Conservation (phyloP, 2,888 invertebrate genomes). For the Scrobipalpa costella region DNA sequence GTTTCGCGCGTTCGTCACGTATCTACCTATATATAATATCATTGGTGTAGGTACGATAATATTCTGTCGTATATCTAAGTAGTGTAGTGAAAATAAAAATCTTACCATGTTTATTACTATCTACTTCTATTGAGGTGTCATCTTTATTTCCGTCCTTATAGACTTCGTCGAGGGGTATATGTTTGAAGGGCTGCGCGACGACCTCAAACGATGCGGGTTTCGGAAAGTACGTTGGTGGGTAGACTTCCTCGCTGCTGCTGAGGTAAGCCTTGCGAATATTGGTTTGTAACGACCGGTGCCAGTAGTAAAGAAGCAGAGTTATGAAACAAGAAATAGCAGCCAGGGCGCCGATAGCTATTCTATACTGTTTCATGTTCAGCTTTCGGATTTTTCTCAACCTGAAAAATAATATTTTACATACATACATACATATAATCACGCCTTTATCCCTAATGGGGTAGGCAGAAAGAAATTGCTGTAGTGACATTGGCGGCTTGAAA, state of each 20-base stretch:
- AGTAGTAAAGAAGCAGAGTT: slow-evolving; percentile 49
- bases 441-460: too few species aligned
- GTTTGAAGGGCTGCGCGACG: slow-evolving; percentile 46
- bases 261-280: background rate
- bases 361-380: slow-evolving; percentile 50
- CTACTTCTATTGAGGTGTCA: background rate
- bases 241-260: background rate
- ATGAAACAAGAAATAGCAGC: slow-evolving; percentile 43
- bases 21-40: too few species aligned
- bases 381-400: slow-evolving; percentile 54
- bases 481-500: too few species aligned
- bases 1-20: too few species aligned
- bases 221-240: slow-evolving; percentile 2
- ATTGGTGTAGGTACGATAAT: too few species aligned
- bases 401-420: slow-evolving; percentile 34
- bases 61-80: too few species aligned
- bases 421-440: too few species aligned
- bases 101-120: background rate
- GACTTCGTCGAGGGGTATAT: slow-evolving; percentile 43
- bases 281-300: slow-evolving; percentile 34
- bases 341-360: slow-evolving; percentile 43
- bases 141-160: slow-evolving; percentile 7
- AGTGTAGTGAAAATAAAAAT: too few species aligned
- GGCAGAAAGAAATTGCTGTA: slow-evolving; percentile 33
- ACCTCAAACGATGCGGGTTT: background rate